Conservation (phyloP, 2,113 vertebrate genomes). For the Etia nguti region DNA sequence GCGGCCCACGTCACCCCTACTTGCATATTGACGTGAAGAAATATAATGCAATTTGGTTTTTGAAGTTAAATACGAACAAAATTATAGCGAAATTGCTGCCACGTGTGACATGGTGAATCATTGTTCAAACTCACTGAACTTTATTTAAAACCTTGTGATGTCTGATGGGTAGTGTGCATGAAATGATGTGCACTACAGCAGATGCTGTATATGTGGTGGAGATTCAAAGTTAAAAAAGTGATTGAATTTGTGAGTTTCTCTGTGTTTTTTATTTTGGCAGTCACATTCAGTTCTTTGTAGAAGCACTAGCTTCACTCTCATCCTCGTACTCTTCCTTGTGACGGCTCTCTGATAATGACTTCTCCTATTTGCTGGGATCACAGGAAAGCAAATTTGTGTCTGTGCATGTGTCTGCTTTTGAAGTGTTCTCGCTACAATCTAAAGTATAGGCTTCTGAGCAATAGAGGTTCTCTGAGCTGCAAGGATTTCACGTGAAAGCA, state of each 20-base stretch:
- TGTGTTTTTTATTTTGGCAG: neutral
- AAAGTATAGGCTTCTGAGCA: neutral
- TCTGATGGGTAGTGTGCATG: accelerated
- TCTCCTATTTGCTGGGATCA: neutral
- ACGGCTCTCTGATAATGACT: neutral
- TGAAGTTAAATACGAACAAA: neutral
- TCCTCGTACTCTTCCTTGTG: neutral
- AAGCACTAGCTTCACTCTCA: neutral
- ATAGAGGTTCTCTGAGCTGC: neutral
- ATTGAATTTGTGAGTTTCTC: neutral
- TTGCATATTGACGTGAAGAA: neutral
- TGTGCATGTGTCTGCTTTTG: neutral
- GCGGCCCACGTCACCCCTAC: neutral
- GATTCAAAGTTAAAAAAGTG: neutral
- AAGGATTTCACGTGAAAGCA: neutral
- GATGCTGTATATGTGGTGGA: neutral
- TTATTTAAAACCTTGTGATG: neutral
- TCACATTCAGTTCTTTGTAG: neutral
- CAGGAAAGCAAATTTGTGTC: neutral
- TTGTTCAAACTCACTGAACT: neutral
- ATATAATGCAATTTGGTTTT: neutral
- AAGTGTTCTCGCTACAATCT: neutral
- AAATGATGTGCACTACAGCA: neutral
- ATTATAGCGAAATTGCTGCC: neutral
- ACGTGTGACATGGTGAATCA: accelerated